A percentile compares a stretch with the other conserved stretches of the same genome.
Conservation (phyloP, 2,888 invertebrate genomes). For the Leucophora obtusa region DNA sequence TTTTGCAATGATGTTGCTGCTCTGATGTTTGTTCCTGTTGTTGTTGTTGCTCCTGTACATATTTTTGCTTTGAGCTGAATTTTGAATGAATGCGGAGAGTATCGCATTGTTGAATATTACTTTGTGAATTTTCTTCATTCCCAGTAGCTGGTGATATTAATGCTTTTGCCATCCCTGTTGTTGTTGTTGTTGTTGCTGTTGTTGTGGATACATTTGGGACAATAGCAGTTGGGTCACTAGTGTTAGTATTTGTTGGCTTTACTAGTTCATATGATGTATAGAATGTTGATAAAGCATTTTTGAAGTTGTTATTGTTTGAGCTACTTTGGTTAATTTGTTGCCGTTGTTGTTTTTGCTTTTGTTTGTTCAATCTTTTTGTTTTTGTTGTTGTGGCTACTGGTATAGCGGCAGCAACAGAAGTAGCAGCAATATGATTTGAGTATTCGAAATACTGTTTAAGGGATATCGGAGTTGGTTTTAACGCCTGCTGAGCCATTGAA, state of each 20-base stretch:
- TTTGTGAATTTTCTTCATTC: conserved; percentile 41
- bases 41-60: conserved; percentile 18
- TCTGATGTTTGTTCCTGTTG: conserved; percentile 15
- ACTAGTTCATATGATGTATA: conserved; percentile 22
- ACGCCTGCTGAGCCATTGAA: conserved; percentile 49
- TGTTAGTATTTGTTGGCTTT: conserved; percentile 39
- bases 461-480: conserved; percentile 45
- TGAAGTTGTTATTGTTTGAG: conserved; percentile 26
- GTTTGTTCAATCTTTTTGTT: conserved; percentile 50
- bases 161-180: conserved; percentile 36
- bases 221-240: conserved; percentile 44
- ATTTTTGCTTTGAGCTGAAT: conserved; percentile 63
- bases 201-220: conserved; percentile 34
- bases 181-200: conserved; percentile 22
- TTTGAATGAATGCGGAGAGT: conserved; percentile 62
- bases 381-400: conserved; percentile 3
- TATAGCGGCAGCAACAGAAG: background rate
- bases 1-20: conserved; percentile 45
- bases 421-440: conserved; percentile 21
- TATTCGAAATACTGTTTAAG: conserved; percentile 44
- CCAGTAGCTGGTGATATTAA: conserved; percentile 34
- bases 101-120: conserved; percentile 52
- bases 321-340: conserved; percentile 21
- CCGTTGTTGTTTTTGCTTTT: conserved; percentile 36
- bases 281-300: conserved; percentile 26